phyloP scores from a whole-genome alignment of 2,888 invertebrate species.

The Physocephala rufipes region DNA sequence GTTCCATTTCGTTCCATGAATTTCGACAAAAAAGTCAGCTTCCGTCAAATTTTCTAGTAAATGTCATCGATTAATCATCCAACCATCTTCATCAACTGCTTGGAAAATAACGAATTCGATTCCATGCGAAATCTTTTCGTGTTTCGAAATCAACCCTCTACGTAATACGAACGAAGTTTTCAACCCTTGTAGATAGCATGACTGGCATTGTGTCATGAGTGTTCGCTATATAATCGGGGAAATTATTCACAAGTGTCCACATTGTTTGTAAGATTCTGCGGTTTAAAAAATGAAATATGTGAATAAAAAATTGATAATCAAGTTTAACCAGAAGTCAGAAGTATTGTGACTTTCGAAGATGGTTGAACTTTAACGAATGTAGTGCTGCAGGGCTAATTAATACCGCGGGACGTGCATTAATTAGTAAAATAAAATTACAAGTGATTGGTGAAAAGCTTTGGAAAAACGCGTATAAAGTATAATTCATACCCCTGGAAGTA shows the following conservation, averaged over 20 bases:
- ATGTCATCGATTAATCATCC: too few species aligned
- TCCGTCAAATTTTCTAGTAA: too few species aligned
- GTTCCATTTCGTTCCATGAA: slow-evolving; percentile 3
- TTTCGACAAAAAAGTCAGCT: too few species aligned
- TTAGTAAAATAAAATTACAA: slow-evolving; percentile 2
- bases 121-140: slow-evolving; percentile 16
- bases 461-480: too few species aligned
- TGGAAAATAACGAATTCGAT: background rate
- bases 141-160: slow-evolving; percentile 28
- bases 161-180: background rate
- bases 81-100: too few species aligned
- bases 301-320: too few species aligned
- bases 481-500: too few species aligned
- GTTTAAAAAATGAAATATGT: too few species aligned
- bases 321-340: slow-evolving; percentile 21
- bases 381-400: background rate
- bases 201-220: slow-evolving; percentile 3
- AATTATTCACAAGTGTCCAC: background rate
- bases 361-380: slow-evolving; percentile 7
- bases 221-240: slow-evolving; percentile 18
- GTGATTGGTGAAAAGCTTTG: background rate
- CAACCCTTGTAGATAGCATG: slow-evolving; percentile 24
- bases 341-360: slow-evolving; percentile 29
- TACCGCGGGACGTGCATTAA: slow-evolving; percentile 13
- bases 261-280: too few species aligned